Evolutionary conservation across 2,113 vertebrate species (phyloP).

Genomic region (Amphiprion ocellaris): DNA sequence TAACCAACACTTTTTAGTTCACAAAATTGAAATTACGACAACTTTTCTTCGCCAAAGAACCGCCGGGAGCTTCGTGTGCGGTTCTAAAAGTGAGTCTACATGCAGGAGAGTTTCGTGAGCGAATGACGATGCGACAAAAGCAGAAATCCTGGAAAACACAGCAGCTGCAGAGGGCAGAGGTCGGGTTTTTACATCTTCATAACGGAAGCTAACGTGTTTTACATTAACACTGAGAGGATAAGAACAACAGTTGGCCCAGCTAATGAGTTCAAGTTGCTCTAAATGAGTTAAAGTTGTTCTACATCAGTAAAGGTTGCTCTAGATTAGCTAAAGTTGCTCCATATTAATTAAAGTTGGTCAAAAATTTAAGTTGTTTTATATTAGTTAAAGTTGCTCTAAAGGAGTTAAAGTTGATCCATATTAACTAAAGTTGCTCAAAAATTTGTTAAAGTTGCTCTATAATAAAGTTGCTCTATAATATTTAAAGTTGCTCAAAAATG

Average conservation of each 20-base stretch:
- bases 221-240: constrained; percentile 11
- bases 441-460: no score
- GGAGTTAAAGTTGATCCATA: no score
- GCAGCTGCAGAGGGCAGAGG: background rate
- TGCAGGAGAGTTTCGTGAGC: background rate
- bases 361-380: no score
- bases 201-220: background rate
- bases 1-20: constrained; percentile 56
- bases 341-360: no score
- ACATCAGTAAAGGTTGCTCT: no score
- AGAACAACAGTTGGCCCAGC: background rate
- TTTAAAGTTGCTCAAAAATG: no score
- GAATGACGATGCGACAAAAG: constrained; percentile 11
- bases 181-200: constrained; percentile 9
- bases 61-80: background rate
- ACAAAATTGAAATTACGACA: constrained; percentile 13
- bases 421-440: no score
- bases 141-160: constrained; percentile 13
- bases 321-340: no score
- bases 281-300: no score
- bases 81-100: background rate
- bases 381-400: no score
- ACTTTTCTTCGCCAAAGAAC: background rate
- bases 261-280: no score
- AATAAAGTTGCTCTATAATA: no score